A percentile compares a stretch with the other conserved stretches of the same genome.
phyloP scores from a whole-genome alignment of 2,888 invertebrate genomes.

The Mellilla xanthometata region DNA sequence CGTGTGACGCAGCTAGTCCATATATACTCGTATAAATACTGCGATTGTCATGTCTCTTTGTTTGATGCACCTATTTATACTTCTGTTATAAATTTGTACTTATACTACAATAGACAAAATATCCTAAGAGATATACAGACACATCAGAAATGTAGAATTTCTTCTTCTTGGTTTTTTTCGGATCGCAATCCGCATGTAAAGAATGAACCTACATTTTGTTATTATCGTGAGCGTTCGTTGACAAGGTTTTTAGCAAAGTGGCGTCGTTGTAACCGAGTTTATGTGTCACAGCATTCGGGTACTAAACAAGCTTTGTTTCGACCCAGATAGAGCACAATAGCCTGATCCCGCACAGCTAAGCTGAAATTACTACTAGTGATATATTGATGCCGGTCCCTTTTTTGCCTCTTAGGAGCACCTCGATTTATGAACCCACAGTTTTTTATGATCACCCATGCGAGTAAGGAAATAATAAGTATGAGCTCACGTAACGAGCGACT shows the following conservation, averaged over 20 bases:
- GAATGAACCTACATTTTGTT: slow-evolving; percentile 17
- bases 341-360: slow-evolving; percentile 15
- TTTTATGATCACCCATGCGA: slow-evolving; percentile 25
- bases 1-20: no score
- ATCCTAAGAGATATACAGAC: no score
- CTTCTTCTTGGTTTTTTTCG: no score
- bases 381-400: slow-evolving; percentile 25
- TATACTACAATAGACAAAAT: no score
- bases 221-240: slow-evolving; percentile 18
- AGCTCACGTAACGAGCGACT: slow-evolving; percentile 21
- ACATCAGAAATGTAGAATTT: no score
- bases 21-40: no score
- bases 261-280: slow-evolving; percentile 17
- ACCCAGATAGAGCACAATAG: slow-evolving; percentile 19
- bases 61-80: no score
- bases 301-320: slow-evolving; percentile 22
- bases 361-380: slow-evolving; percentile 25
- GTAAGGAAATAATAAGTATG: slow-evolving; percentile 23
- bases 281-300: slow-evolving; percentile 11
- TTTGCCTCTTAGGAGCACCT: slow-evolving; percentile 24
- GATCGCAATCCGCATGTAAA: no score
- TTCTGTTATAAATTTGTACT: no score
- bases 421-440: slow-evolving; percentile 24
- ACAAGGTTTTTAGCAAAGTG: slow-evolving; percentile 23
- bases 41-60: no score